These are phyloP conservation scores for Acrobasis consociella DNA, from an alignment of 2,888 invertebrate genomes.

Conservation along the genomic window DNA sequence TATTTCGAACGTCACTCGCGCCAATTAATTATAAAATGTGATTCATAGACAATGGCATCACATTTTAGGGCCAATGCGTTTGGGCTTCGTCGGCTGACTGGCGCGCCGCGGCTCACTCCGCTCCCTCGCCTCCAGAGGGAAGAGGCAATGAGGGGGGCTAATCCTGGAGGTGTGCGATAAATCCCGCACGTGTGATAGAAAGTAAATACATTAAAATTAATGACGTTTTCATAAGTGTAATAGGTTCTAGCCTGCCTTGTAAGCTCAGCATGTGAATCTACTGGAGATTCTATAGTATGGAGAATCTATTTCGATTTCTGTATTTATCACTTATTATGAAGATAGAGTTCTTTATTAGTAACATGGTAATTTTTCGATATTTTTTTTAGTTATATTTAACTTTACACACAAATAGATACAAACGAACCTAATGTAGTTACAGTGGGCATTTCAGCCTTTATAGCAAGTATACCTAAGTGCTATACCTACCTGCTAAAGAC, in stretches of 20 bases:
- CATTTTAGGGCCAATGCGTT: constrained; percentile 6
- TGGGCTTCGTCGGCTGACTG: constrained; percentile 54
- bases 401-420: no score
- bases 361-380: no score
- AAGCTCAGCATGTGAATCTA: not conserved
- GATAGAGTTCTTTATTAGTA: no score
- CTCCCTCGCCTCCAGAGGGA: constrained; percentile 62
- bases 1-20: not conserved
- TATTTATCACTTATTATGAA: no score
- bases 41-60: not conserved
- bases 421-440: no score
- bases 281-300: not conserved
- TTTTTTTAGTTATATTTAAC: no score
- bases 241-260: not conserved
- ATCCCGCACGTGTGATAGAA: constrained; percentile 23
- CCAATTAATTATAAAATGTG: constrained; percentile 7
- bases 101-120: constrained; percentile 44
- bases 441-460: no score
- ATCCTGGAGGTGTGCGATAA: constrained; percentile 35
- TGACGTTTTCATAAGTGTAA: not conserved
- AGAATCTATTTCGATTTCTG: no score
- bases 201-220: constrained; percentile 20
- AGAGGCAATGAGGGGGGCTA: constrained; percentile 50
- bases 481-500: no score
- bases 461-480: no score